Base-by-base conservation (phyloP, 2,888 invertebrate species). In the Monochamus alternatus region DNA sequence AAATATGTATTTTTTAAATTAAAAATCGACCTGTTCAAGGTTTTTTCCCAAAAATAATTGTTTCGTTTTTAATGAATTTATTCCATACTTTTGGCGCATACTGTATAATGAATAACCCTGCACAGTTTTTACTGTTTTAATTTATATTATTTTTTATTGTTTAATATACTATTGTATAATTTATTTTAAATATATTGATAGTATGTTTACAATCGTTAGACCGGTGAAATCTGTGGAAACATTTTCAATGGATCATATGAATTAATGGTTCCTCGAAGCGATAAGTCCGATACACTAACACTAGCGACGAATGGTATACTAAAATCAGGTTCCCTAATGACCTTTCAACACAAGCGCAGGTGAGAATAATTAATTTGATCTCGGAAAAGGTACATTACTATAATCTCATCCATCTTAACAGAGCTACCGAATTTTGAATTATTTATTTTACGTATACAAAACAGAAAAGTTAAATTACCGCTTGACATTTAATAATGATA, bases 401-500 rank as follows among this genome's bases (percentile, higher is more conserved):
- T 75, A 75, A 75, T 75, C 75, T 66, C 65, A 72, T 73, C 55
- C 43, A 75, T 75, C 75, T 71, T 60, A 72, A 75, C 65, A 75
- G 62, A 5, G 71, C 65, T 67, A 72, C 75, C 72, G 75, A 72
- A 72, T 75, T 67, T 38, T 65, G 67, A 72, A 62, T 75, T 75
- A 75, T 75, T 75, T 72, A 75, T 75, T 66, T 66, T 70, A 66
- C 63, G 14, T 68, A 67, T 55, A 69, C 74, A 69, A 74, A 67
- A 72, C 72, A 75, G 62, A 75, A 67, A 75, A 75, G 72, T 75
- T 73, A 66, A 72, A 75, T 75, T 75, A 75, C 70, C 67, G 55
- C 60, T 73, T 75, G 75, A 75, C 75, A 73, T 71, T 64, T 75
- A 75, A 75, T 75, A 75, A 75, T 75, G 75, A 67, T 66, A 10